These are phyloP conservation scores for Catharus minimus DNA, from an alignment of 2,113 vertebrate genomes.

Conservation along the genomic window DNA sequence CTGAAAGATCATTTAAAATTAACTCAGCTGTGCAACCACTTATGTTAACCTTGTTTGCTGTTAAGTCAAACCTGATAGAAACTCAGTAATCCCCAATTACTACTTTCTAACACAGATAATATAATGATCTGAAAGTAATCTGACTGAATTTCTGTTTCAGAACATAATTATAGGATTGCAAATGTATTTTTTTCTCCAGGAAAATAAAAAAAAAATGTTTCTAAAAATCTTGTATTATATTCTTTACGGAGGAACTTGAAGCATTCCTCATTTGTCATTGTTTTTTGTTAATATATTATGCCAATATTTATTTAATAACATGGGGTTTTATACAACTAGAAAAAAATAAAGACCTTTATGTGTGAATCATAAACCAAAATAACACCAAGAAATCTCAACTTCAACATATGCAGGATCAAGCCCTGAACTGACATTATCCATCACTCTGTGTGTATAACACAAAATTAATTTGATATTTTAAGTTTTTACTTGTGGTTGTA, in stretches of 20 bases:
- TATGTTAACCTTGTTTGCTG: not conserved
- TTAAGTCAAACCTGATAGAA: not conserved
- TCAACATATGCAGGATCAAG: not conserved
- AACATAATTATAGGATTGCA: not conserved
- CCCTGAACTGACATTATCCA: not conserved
- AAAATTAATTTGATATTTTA: constrained; percentile 26
- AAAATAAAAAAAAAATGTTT: not conserved
- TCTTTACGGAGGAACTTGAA: not conserved
- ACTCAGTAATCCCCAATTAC: not conserved
- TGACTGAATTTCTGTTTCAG: not conserved
- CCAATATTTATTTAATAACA: not conserved
- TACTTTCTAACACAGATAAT: not conserved
- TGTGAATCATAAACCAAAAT: constrained; percentile 5
- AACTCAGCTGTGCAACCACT: not conserved
- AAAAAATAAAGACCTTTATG: not conserved
- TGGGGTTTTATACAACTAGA: not conserved
- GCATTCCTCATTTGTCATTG: not conserved
- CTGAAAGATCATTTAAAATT: constrained; percentile 9
- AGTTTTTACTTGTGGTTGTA: not conserved
- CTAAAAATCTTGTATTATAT: not conserved
- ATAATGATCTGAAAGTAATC: not conserved
- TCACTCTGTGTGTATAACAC: not conserved
- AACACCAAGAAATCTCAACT: not conserved
- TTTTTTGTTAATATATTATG: not conserved
- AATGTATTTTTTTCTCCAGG: not conserved